Base-by-base conservation (phyloP, 2,113 vertebrate species). In the Cyanistes caeruleus region DNA sequence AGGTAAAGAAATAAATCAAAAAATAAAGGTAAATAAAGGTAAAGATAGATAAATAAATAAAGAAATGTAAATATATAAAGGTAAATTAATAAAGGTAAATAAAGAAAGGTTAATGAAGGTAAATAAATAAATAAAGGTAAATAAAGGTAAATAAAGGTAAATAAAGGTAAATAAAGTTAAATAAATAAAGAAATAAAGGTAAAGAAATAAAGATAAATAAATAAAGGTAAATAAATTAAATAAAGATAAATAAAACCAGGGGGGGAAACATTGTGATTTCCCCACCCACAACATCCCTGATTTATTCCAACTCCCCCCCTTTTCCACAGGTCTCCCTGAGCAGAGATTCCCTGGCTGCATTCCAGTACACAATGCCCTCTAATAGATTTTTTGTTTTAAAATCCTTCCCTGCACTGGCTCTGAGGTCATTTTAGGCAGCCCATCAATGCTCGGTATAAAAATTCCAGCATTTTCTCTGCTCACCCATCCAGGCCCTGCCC, bases 381-480 rank as follows among this genome's bases (percentile, higher is more conserved):
- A 74, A 93, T 86, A 20, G 90, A 92, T 90, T 93, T 97, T 21
- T 88, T 94, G 95, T 44, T 24, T 9, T 1, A 5, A 35, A 70
- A 62, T 55, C 91, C 39, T 28, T 76, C 35, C 10, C 80, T 88
- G 55, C 68, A 3, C 11, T 8, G 72, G 17, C 92, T 86, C 85
- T 80, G 93, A 95, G 92, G 90, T 94, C 93, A 75, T 55, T 90
- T 37, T 44, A 31, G 91, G 81, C 92, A 77, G 94, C 90, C 75
- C 72, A 51, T 88, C 63, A 7, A 33, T n/a, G 48, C 63, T 35
- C 51, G 18, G 14, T 15, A 43, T 7, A 22, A 86, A 77, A 39
- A 58, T 70, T 87, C n/a, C 84, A 13, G 69, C 11, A 0, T 4
- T 48, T 63, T 72, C 81, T 65, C 76, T 30, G 72, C 64, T 5